Percentiles rank a stretch among this genome's conserved stretches.
Conservation (phyloP, 1,140 invertebrate species). For the Drosophila ercepeae region DNA sequence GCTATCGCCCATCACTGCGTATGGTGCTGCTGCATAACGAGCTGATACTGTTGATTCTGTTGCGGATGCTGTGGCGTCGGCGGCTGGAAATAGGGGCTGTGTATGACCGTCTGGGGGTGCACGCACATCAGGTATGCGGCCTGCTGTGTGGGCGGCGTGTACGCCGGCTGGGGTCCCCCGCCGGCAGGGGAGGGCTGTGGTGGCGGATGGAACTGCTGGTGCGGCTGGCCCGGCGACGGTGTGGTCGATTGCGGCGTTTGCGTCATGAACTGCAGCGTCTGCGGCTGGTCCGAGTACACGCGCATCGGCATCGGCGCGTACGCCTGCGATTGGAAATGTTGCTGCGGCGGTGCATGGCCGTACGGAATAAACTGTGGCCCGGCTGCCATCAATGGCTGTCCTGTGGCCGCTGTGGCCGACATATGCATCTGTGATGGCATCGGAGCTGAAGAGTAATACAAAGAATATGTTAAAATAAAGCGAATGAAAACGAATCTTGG, state of each 20-base stretch:
- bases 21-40: constrained; percentile 80
- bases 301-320: constrained; percentile 86
- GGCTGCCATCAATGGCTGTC: constrained; percentile 92
- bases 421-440: constrained; percentile 90
- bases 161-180: constrained; percentile 83
- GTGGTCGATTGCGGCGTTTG: constrained; percentile 87
- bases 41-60: constrained; percentile 72
- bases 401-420: constrained; percentile 89
- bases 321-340: constrained; percentile 85
- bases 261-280: constrained; percentile 86
- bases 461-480: not conserved
- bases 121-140: constrained; percentile 86
- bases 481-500: too few species aligned
- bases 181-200: constrained; percentile 86
- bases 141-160: constrained; percentile 71
- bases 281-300: constrained; percentile 86
- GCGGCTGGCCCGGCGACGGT: constrained; percentile 87
- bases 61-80: constrained; percentile 76
- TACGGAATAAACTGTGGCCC: constrained; percentile 87
- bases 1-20: constrained; percentile 73
- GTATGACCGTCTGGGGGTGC: constrained; percentile 81
- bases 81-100: constrained; percentile 68
- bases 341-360: constrained; percentile 87
- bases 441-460: constrained; percentile 84
- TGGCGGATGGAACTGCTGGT: constrained; percentile 86